Percentiles rank a stretch among this genome's conserved stretches.
phyloP scores from a whole-genome alignment of 2,888 invertebrate genomes.

The Cryptus armator region DNA sequence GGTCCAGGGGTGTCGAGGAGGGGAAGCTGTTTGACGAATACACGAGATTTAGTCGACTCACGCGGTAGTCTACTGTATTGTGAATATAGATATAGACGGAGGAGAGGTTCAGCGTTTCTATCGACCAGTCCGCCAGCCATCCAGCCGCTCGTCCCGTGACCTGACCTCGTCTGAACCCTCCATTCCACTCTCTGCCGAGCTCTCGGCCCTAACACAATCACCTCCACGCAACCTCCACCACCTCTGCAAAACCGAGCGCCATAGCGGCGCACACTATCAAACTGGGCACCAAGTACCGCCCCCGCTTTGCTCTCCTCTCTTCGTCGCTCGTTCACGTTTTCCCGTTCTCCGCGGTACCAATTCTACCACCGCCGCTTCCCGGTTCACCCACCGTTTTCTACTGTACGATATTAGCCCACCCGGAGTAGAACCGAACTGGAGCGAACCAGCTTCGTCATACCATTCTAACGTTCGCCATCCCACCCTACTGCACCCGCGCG shows the following conservation, averaged over 20 bases:
- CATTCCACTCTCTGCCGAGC: conserved; percentile 75
- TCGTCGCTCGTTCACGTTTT: conserved; percentile 29
- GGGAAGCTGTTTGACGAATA: background rate
- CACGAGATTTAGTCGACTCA: background rate
- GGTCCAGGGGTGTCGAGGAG: background rate
- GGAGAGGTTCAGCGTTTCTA: conserved; percentile 65
- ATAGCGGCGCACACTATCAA: conserved; percentile 17
- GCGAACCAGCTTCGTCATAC: conserved; percentile 45
- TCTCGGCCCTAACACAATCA: conserved; percentile 80
- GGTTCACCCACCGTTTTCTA: conserved; percentile 53
- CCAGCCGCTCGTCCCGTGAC: conserved; percentile 81
- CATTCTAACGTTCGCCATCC: conserved; percentile 20
- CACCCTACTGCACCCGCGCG: conserved; percentile 28
- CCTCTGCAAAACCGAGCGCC: conserved; percentile 25
- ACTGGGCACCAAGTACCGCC: background rate
- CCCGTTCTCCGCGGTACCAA: conserved; percentile 61
- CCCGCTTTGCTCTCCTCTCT: conserved; percentile 18
- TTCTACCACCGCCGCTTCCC: conserved; percentile 51
- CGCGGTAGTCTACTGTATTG: conserved; percentile 32
- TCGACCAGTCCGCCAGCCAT: conserved; percentile 67
- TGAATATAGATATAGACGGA: conserved; percentile 40
- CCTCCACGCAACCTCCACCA: conserved; percentile 72
- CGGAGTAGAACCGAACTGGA: conserved; percentile 41
- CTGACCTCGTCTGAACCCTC: conserved; percentile 85
- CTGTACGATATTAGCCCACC: conserved; percentile 64